Evolutionary conservation across 2,797 vertebrate species (phyloP), one percentile per base, ranked within the genome.

Genomic region (Phylloscopus collybita): DNA sequence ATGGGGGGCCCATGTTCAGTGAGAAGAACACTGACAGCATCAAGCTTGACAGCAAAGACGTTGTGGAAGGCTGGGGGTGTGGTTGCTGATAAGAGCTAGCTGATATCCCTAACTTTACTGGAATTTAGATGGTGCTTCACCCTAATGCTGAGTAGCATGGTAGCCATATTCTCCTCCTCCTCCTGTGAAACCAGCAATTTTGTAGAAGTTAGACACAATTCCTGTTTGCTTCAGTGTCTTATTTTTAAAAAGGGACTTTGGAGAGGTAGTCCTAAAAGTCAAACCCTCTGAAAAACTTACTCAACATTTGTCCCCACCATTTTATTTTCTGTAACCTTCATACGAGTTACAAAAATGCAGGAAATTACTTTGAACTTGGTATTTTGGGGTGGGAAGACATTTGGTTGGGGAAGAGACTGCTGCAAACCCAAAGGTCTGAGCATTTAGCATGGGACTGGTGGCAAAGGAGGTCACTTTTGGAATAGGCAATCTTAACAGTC

Each of bases 21-120:
- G 98, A 98, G 93, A 98, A 97, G 86, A 97, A 95, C 29, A 97
- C 98, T 3, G 98, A 98, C 96, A 98, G 97, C 97, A 98, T 99
- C 95, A 98, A 98, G 94, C 98, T 99, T 36, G 98, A 98, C 97
- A 98, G 98, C 98, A 98, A 98, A 90, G 98, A 98, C 30, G 65
- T 99, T 51, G 94, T 69, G 1, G 98, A 98, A 79, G 96, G 96
- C 80, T 99, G 98, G 98, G 97, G 98, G 21, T 99, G 98, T 45
- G 97, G 98, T 16, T 99, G 98, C 97, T 99, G 98, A 98, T 97
- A 85, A 5, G 57, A 94, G 62, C 78, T 87, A 74, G 79, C 90
- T 65, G 67, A 92, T 90, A 54, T 71, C 76, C 84, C 51, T 90
- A 9, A 83, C 80, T 74, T 90, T 83, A 84, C 94, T 95, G 94